Conservation (phyloP, 2,888 invertebrate species). For the Leuctra nigra region DNA sequence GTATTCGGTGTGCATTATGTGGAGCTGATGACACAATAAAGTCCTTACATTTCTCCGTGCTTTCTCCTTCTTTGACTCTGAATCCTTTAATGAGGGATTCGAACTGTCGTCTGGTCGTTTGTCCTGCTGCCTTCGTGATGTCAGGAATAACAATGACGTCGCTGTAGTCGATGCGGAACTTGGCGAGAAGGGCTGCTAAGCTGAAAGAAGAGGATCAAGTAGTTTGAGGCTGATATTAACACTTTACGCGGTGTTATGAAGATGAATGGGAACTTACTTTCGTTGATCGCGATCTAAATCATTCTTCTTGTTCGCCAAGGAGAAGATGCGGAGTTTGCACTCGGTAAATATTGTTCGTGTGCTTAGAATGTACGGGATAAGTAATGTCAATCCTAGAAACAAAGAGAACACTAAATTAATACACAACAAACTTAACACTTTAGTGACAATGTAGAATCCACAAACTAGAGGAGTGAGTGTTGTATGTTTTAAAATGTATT, state of each 20-base stretch:
- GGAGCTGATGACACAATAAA: too few species aligned
- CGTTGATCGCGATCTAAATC: constrained; percentile 44
- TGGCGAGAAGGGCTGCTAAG: constrained; percentile 49
- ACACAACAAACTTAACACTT: too few species aligned
- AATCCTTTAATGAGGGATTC: constrained; percentile 36
- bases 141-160: constrained; percentile 50
- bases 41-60: constrained; percentile 1
- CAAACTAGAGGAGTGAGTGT: too few species aligned
- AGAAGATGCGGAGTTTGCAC: constrained; percentile 40
- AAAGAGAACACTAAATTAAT: constrained; percentile 9
- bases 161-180: constrained; percentile 52
- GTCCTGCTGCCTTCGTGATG: constrained; percentile 44
- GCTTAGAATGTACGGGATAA: constrained; percentile 48
- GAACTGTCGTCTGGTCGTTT: constrained; percentile 38
- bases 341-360: constrained; percentile 42
- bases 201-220: too few species aligned
- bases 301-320: constrained; percentile 41
- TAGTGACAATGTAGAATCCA: too few species aligned
- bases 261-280: constrained; percentile 36
- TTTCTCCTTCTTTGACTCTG: constrained; percentile 31
- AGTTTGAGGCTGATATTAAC: too few species aligned
- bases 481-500: too few species aligned
- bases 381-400: constrained; percentile 43
- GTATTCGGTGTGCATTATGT: too few species aligned
- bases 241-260: not conserved